Conservation (phyloP, 2,113 vertebrate species). For the Mionectes macconnelli region DNA sequence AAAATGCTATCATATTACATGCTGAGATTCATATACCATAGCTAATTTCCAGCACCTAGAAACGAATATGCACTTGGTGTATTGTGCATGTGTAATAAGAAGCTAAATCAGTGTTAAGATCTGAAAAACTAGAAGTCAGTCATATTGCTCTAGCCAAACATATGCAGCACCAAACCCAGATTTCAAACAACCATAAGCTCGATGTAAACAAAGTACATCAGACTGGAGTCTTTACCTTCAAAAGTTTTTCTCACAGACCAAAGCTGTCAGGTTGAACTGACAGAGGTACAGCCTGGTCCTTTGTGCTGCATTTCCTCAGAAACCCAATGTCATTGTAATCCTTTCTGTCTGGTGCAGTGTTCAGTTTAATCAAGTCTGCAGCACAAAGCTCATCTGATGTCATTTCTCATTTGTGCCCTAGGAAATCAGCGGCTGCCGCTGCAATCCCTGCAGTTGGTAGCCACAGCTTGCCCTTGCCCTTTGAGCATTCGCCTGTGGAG, state of each 20-base stretch:
- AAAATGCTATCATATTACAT: neutral
- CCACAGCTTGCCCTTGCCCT: neutral
- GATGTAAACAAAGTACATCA: neutral
- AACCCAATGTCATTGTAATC: neutral
- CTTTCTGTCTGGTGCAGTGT: neutral
- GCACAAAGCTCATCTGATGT: slow-evolving; percentile 43
- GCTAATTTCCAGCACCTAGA: slow-evolving; percentile 21
- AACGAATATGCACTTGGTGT: neutral
- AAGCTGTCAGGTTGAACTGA: neutral
- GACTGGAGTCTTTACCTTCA: neutral
- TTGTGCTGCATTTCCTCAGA: neutral
- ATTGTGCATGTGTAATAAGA: neutral
- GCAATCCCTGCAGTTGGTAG: neutral
- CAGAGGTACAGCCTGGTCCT: neutral
- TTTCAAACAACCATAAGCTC: neutral
- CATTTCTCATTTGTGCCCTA: slow-evolving; percentile 6
- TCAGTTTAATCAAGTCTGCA: slow-evolving; percentile 7
- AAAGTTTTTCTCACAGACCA: neutral
- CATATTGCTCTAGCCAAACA: neutral
- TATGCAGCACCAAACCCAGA: neutral
- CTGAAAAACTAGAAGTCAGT: neutral
- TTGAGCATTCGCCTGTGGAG: neutral
- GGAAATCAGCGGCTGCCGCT: slow-evolving; percentile 30
- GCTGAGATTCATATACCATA: slow-evolving; percentile 3
- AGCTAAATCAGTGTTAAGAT: neutral